phyloP scores from a whole-genome alignment of 2,113 vertebrate genomes.

The Lathamus discolor region DNA sequence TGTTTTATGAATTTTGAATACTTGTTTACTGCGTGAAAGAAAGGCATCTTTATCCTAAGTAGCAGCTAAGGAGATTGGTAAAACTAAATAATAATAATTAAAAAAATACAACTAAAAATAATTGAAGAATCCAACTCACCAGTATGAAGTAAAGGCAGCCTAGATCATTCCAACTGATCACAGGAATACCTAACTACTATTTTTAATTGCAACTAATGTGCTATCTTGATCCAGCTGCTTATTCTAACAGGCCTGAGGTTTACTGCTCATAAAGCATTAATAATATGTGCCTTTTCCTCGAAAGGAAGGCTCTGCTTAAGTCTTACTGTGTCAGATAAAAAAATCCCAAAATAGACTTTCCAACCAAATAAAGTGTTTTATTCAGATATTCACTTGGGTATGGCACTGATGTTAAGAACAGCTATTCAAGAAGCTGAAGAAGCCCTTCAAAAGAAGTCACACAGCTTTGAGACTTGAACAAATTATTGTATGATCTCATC shows the following conservation, averaged over 20 bases:
- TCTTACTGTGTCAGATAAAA: constrained; percentile 30
- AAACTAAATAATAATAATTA: not conserved
- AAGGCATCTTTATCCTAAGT: not conserved
- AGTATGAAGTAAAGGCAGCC: not conserved
- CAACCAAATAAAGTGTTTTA: constrained; percentile 38
- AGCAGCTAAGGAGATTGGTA: not conserved
- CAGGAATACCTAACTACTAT: not conserved
- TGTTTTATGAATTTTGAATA: not conserved
- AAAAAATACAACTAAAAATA: not conserved
- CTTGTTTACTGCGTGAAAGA: not conserved
- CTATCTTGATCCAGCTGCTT: not conserved
- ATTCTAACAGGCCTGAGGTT: constrained; percentile 20
- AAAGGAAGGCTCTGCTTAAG: constrained; percentile 39
- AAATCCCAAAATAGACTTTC: constrained; percentile 28
- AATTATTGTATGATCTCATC: constrained; percentile 53
- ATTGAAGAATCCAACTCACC: not conserved
- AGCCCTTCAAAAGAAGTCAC: constrained; percentile 49
- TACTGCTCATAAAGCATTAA: constrained; percentile 31
- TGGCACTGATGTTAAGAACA: constrained; percentile 27
- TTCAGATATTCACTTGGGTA: constrained; percentile 23
- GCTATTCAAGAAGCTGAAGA: constrained; percentile 52
- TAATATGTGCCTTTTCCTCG: constrained; percentile 29
- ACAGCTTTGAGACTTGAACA: constrained; percentile 42
- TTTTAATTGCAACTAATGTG: not conserved
- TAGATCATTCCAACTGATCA: not conserved